Conservation (phyloP, 1,140 invertebrate genomes). For the Archegozetes longisetosus region DNA sequence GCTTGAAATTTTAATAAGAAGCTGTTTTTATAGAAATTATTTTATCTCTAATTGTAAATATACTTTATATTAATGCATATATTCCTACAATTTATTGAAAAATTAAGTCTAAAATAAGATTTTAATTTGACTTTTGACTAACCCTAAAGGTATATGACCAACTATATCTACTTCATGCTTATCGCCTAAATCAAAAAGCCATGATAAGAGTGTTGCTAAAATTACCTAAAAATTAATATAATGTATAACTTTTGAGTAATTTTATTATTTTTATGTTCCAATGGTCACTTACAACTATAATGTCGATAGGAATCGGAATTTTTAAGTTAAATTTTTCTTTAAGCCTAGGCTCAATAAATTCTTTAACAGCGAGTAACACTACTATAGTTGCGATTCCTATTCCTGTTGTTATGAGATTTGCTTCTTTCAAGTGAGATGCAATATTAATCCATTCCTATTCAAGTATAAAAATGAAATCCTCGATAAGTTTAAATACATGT, state of each 20-base stretch:
- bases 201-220: not conserved
- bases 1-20: too few relatives aligned
- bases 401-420: slow-evolving; percentile 25
- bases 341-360: slow-evolving; percentile 18
- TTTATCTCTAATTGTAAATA: too few relatives aligned
- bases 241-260: too few relatives aligned
- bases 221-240: slow-evolving; percentile 15
- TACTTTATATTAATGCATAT: too few relatives aligned
- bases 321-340: slow-evolving; percentile 9
- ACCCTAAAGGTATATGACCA: slow-evolving; percentile 27
- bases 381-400: slow-evolving; percentile 26
- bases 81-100: too few relatives aligned
- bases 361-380: slow-evolving; percentile 27
- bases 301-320: slow-evolving; percentile 18
- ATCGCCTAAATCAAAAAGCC: slow-evolving; percentile 8
- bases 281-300: slow-evolving; percentile 13
- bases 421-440: slow-evolving; percentile 19
- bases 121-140: too few relatives aligned
- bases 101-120: too few relatives aligned
- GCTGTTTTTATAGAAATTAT: too few relatives aligned
- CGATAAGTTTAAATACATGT: not conserved
- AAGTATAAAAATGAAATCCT: slow-evolving; percentile 11
- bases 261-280: too few relatives aligned
- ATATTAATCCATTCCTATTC: slow-evolving; percentile 21
- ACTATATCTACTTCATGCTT: slow-evolving; percentile 7